Percentiles rank a stretch among this genome's conserved stretches.
Conservation (phyloP, 2,113 vertebrate genomes). For the Synchiropus splendidus region DNA sequence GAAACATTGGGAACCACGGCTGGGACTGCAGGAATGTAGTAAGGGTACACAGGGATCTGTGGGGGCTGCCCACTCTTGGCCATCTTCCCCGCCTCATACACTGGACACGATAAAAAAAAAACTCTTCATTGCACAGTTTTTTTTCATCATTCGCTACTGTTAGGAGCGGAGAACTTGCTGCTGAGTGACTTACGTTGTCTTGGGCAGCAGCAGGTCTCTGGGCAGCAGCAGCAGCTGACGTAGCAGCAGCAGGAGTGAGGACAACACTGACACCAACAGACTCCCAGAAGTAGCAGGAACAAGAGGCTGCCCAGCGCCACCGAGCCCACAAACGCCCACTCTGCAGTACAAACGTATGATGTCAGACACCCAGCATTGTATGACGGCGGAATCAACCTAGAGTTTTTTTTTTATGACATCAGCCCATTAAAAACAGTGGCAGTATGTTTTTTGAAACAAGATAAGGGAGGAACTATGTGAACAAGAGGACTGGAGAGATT, state of each 20-base stretch:
- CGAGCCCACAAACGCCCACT: conserved; percentile 91
- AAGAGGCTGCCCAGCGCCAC: conserved; percentile 80
- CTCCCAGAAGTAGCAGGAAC: conserved; percentile 82
- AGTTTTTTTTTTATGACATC: no score
- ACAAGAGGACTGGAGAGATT: no score
- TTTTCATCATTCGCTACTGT: no score
- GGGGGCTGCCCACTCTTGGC: conserved; percentile 75
- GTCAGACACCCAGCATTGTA: no score
- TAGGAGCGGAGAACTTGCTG: not conserved
- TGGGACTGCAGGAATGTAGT: conserved; percentile 84
- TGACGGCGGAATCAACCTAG: no score
- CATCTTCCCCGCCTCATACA: conserved; percentile 91
- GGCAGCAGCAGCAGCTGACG: conserved; percentile 91
- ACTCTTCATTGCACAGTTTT: no score
- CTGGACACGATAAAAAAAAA: conserved; percentile 52
- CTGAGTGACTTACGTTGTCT: conserved; percentile 77
- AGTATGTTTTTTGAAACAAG: no score
- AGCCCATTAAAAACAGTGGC: no score
- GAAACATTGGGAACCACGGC: conserved; percentile 73
- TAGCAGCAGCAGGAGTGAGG: conserved; percentile 98
- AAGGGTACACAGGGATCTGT: conserved; percentile 78
- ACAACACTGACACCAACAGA: conserved; percentile 99
- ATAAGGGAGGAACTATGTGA: no score
- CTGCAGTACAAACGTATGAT: conserved; percentile 55
- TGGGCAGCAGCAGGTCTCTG: conserved; percentile 94